Evolutionary conservation across 2,113 vertebrate species (phyloP), one percentile per base, ranked within the genome.

Genomic region (Dromiciops gliroides): DNA sequence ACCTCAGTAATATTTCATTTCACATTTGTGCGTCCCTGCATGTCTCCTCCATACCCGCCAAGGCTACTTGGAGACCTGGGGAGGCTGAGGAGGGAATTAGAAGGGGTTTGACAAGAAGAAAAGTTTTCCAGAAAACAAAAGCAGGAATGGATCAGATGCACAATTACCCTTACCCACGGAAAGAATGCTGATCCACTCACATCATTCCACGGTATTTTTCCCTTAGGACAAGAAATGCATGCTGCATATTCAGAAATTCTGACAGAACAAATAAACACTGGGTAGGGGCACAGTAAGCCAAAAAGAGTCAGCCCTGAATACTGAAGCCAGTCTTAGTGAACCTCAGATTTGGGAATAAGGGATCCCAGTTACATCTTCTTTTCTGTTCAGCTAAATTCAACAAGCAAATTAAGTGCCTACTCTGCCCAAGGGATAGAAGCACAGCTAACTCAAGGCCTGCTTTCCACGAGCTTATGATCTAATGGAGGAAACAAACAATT

Each of bases 1-100:
- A 53, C n/a, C 92, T 94, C 97, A 97, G 96, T 97, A 95, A 94
- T 92, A 93, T 90, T 97, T 96, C 93, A 94, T 88, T 96, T 97
- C 56, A 37, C 93, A 31, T 48, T 93, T 96, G 92, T 96, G 90
- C 95, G 91, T 96, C 0, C 0, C 90, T 89, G 2, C 0, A 1
- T 89, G 51, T 97, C 96, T 89, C 95, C 97, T 96, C 91, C 96
- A 89, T 83, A 94, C 89, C 92, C 97, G 95, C 94, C 92, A 97
- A 96, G 92, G 96, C 50, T 52, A 97, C 60, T 88, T 75, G 91
- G 92, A 96, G 96, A 91, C 92, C 93, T 94, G 92, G 92, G 67
- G n/a, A 83, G 19, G 67, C 44, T 0, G 0, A 95, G 95, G 75
- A 95, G 94, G 92, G 88, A 26, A 75, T 92, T 24, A 89, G 75